Evolutionary conservation across 2,113 vertebrate species (phyloP), one percentile per base, ranked within the genome.

Genomic region (Nibea coibor): DNA sequence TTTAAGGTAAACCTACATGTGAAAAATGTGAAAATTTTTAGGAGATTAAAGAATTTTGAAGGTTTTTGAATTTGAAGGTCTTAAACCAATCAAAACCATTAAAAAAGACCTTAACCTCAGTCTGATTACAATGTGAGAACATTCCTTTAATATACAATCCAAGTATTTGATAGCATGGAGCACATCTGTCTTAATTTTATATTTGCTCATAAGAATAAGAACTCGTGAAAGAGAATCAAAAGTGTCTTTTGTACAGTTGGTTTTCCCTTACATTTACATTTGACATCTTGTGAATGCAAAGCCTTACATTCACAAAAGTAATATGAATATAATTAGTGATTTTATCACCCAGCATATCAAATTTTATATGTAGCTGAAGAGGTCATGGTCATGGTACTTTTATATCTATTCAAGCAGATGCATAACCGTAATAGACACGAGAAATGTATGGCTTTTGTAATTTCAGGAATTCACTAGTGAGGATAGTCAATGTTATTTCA

Each of bases 381-480:
- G 26, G 5, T n/a, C 11, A 10, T 42, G 24, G 24, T 26, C 24
- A 26, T n/a, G 24, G 67, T n/a, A 42, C 17, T 43, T 39, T 61
- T 20, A 62, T 19, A 50, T 20, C 3, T 47, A 11, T 31, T 66
- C 11, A 20, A 28, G 4, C 15, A 26, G 24, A 66, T 47, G 15
- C 47, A 4, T 43, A 24, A 16, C 16, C 7, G 14, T 16, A 14
- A 45, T 19, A 26, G 48, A 22, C 45, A 8, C 19, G 45, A 70
- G 39, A 73, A 61, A 62, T 63, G 22, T 45, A 5, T 10, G 26
- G 22, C 45, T 61, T 47, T 22, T 31, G 7, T 11, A 54, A 82
- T 64, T 78, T n/a, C 31, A 76, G 51, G 67, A 58, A 24, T 28
- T 64, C 51, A 61, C 11, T 20, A 15, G 28, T 65, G 58, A 47